Percentiles rank a stretch among this genome's conserved stretches.
Evolutionary conservation across 2,797 vertebrate genomes (phyloP).

Genomic region (Gallinago stenura): DNA sequence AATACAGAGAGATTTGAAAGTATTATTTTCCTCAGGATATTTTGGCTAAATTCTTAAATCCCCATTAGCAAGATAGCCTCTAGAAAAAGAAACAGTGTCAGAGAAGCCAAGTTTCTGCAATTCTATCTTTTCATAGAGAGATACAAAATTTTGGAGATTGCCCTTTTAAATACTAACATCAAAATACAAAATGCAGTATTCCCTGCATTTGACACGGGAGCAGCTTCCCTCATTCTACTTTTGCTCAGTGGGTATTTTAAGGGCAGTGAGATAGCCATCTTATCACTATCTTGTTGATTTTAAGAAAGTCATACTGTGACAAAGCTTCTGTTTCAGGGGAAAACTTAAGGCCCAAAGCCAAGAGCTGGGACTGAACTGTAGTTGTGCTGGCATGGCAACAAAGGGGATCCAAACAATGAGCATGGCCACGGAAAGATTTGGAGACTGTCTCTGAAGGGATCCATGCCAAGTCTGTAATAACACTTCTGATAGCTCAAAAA

Average conservation of each 20-base stretch:
- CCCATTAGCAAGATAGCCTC: not conserved
- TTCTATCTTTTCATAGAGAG: not conserved
- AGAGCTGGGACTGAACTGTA: not conserved
- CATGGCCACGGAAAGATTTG: not conserved
- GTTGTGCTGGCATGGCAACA: constrained; percentile 5
- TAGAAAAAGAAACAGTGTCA: not conserved
- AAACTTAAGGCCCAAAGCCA: not conserved
- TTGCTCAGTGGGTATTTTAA: not conserved
- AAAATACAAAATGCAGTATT: not conserved
- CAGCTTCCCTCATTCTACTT: not conserved
- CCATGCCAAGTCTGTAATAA: not conserved
- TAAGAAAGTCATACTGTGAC: not conserved
- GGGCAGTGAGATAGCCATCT: not conserved
- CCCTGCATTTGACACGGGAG: not conserved
- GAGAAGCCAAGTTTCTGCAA: not conserved
- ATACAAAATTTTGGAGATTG: not conserved
- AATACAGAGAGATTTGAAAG: not conserved
- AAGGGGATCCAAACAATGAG: not conserved
- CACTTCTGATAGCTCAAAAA: not conserved
- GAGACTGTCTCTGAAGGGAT: not conserved
- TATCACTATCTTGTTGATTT: not conserved
- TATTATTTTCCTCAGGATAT: not conserved
- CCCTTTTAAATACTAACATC: not conserved
- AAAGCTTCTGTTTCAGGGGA: constrained; percentile 11
- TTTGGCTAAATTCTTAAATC: not conserved